Evolutionary conservation across 2,113 vertebrate genomes (phyloP).

Genomic region (Hymenochirus boettgeri): DNA sequence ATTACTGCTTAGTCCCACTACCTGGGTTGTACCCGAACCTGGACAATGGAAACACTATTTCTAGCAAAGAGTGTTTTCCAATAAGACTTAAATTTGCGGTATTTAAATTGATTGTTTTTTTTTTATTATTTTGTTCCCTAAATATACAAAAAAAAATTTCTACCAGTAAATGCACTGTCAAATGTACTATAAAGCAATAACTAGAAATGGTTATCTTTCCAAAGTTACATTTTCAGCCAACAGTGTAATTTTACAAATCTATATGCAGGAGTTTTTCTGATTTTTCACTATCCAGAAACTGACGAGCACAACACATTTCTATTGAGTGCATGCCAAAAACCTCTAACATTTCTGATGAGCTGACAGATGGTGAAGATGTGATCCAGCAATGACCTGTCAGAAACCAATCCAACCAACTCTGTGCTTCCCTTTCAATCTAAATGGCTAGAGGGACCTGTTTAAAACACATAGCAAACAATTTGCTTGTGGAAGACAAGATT

Average conservation of each 20-base stretch:
- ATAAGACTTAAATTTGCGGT: too few species aligned
- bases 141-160: too few species aligned
- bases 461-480: conserved; percentile 40
- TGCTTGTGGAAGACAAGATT: conserved; percentile 34
- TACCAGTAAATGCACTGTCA: too few species aligned
- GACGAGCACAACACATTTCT: conserved; percentile 33
- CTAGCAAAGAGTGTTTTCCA: too few species aligned
- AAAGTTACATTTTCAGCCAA: background rate
- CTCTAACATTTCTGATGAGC: conserved; percentile 38
- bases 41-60: too few species aligned
- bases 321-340: conserved; percentile 31
- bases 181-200: too few species aligned
- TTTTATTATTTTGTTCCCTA: too few species aligned
- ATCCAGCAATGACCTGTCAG: conserved; percentile 43
- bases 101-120: too few species aligned
- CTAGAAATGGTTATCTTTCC: background rate
- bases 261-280: conserved; percentile 13
- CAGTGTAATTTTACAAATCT: background rate
- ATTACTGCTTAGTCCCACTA: too few species aligned
- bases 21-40: too few species aligned
- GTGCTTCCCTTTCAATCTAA: conserved; percentile 42
- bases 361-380: conserved; percentile 43
- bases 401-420: conserved; percentile 41
- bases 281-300: conserved; percentile 9
- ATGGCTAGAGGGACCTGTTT: conserved; percentile 33